Evolutionary conservation across 2,888 invertebrate species (phyloP).

Genomic region (Platycheirus rosarum): DNA sequence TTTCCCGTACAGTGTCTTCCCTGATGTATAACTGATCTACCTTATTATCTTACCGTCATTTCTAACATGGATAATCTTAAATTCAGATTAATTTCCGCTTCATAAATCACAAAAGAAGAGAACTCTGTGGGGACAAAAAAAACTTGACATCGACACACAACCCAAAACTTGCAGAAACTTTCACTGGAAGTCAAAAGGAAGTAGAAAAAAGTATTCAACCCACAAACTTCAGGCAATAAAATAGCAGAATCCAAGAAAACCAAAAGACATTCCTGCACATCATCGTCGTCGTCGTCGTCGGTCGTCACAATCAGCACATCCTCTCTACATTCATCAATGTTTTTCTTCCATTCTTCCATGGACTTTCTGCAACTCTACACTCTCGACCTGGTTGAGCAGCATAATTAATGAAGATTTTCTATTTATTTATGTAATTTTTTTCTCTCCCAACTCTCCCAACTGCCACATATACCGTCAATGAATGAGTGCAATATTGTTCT

Average conservation of each 20-base stretch:
- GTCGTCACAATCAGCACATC: slow-evolving; percentile 15
- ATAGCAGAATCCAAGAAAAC: slow-evolving; percentile 31
- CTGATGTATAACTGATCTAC: slow-evolving; percentile 10
- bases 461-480: slow-evolving; percentile 52
- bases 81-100: slow-evolving; percentile 65
- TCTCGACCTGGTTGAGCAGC: slow-evolving; percentile 11
- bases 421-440: slow-evolving; percentile 6
- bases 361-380: background rate
- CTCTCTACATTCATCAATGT: slow-evolving; percentile 5
- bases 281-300: too few species aligned
- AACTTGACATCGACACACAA: background rate
- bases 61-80: slow-evolving; percentile 50
- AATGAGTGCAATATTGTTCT: slow-evolving; percentile 55
- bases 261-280: slow-evolving; percentile 37
- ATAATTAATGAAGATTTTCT: slow-evolving; percentile 63
- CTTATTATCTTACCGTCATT: slow-evolving; percentile 38
- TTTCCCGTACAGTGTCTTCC: background rate
- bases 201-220: slow-evolving; percentile 24
- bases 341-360: slow-evolving; percentile 5
- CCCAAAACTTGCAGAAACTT: slow-evolving; percentile 23
- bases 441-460: too few species aligned
- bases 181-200: background rate
- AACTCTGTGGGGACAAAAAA: background rate
- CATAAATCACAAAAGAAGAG: slow-evolving; percentile 54
- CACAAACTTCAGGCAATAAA: slow-evolving; percentile 47